Percentiles rank a stretch among this genome's conserved stretches.
Conservation (phyloP, 2,113 vertebrate species). For the Notechis scutatus region DNA sequence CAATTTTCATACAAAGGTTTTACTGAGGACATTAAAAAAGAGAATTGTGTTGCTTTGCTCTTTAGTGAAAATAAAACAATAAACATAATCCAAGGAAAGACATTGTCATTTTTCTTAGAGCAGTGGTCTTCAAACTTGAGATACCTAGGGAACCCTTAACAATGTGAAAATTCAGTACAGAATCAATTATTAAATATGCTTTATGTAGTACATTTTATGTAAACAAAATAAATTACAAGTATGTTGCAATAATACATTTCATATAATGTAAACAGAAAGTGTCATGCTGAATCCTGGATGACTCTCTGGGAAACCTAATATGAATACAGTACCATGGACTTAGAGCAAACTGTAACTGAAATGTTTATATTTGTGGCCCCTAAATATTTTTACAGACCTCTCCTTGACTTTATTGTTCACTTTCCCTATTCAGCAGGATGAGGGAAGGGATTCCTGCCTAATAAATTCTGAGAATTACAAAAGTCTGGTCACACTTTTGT, state of each 20-base stretch:
- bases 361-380: not conserved
- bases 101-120: not conserved
- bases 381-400: fast-evolving
- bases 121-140: not conserved
- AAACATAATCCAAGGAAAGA: not conserved
- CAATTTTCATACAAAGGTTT: slow-evolving; percentile 3
- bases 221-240: not conserved
- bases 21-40: not conserved
- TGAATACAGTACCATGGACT: not conserved
- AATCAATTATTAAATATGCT: not conserved
- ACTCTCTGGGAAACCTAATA: not conserved
- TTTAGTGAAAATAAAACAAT: not conserved
- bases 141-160: not conserved
- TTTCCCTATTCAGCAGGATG: not conserved
- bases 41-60: not conserved
- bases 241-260: not conserved
- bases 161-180: not conserved
- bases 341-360: not conserved
- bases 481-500: not conserved
- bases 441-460: fast-evolving
- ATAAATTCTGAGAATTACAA: not conserved
- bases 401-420: not conserved
- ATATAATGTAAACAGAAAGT: not conserved
- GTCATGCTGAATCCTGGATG: not conserved
- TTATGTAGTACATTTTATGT: not conserved